These are phyloP conservation scores for Trichopria drosophilae DNA, from an alignment of 2,888 invertebrate genomes.

Conservation along the genomic window DNA sequence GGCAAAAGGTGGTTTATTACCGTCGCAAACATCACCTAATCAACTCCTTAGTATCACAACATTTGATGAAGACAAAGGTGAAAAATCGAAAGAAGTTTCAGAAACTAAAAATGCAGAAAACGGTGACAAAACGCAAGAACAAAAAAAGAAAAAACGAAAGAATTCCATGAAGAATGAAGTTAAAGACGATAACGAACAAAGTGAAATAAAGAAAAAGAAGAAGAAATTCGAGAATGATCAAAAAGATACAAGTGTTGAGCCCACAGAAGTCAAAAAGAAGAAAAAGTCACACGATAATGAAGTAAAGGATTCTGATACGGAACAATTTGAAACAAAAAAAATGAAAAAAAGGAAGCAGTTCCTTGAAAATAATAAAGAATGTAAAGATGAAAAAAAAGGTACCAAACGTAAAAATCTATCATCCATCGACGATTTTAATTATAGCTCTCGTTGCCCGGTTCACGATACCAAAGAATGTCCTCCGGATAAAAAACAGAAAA, in stretches of 20 bases:
- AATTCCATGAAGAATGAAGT: conserved; percentile 14
- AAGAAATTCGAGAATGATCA: conserved; percentile 17
- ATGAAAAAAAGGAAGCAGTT: conserved; percentile 12
- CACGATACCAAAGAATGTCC: conserved; percentile 14
- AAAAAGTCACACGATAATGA: conserved; percentile 22
- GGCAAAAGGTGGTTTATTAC: conserved; percentile 74
- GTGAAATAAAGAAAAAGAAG: conserved; percentile 10
- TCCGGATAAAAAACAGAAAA: conserved; percentile 40
- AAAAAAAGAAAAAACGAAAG: conserved; percentile 34
- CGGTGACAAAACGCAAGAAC: conserved; percentile 23
- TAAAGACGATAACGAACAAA: conserved; percentile 7
- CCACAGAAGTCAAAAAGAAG: conserved; percentile 26
- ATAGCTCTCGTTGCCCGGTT: too few species aligned
- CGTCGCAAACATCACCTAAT: conserved; percentile 70
- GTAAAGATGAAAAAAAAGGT: conserved; percentile 11
- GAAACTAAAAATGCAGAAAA: conserved; percentile 13
- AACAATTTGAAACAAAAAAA: conserved; percentile 13
- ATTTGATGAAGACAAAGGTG: conserved; percentile 20
- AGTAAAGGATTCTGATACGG: conserved; percentile 6
- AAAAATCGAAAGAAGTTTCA: conserved; percentile 5
- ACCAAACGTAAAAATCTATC: neutral
- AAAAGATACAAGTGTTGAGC: conserved; percentile 45
- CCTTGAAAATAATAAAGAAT: conserved; percentile 15
- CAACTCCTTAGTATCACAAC: conserved; percentile 74
- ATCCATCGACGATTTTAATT: neutral